These are phyloP conservation scores for Idris sp. DNA, from an alignment of 1,140 invertebrate species.

Conservation along the genomic window DNA sequence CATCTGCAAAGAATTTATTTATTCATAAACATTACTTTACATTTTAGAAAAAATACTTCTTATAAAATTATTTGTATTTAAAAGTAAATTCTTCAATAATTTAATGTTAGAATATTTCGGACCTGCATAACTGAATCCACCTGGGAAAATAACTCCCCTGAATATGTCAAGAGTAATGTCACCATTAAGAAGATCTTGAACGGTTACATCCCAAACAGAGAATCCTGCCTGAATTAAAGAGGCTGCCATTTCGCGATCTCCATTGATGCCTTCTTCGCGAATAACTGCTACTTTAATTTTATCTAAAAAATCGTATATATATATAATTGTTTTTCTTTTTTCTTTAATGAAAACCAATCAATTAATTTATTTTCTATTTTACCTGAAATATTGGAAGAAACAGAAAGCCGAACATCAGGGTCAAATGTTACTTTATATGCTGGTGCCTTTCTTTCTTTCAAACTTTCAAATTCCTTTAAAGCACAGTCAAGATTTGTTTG, in stretches of 20 bases:
- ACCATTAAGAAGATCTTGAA: conserved; percentile 89
- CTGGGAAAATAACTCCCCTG: conserved; percentile 94
- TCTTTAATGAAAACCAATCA: too few relatives aligned
- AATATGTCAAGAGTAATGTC: conserved; percentile 87
- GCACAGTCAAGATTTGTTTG: conserved; percentile 91
- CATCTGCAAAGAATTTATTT: too few relatives aligned
- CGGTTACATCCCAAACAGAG: conserved; percentile 93
- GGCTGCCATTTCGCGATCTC: conserved; percentile 98
- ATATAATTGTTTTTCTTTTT: too few relatives aligned
- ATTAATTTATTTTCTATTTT: too few relatives aligned
- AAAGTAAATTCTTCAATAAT: too few relatives aligned
- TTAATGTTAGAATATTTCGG: too few relatives aligned
- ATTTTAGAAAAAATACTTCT: too few relatives aligned
- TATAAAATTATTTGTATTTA: too few relatives aligned
- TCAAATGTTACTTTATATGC: conserved; percentile 85
- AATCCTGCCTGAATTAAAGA: conserved; percentile 94
- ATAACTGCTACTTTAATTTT: conserved; percentile 90
- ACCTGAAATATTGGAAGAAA: too few relatives aligned
- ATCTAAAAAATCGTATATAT: conserved; percentile 66
- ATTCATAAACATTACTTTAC: too few relatives aligned
- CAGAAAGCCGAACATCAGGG: conserved; percentile 78
- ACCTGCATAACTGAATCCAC: conserved; percentile 98
- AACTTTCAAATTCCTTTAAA: conserved; percentile 85
- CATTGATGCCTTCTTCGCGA: conserved; percentile 97
- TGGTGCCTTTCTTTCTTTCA: conserved; percentile 80